phyloP scores from a whole-genome alignment of 2,113 vertebrate species.

The Galbula dea region DNA sequence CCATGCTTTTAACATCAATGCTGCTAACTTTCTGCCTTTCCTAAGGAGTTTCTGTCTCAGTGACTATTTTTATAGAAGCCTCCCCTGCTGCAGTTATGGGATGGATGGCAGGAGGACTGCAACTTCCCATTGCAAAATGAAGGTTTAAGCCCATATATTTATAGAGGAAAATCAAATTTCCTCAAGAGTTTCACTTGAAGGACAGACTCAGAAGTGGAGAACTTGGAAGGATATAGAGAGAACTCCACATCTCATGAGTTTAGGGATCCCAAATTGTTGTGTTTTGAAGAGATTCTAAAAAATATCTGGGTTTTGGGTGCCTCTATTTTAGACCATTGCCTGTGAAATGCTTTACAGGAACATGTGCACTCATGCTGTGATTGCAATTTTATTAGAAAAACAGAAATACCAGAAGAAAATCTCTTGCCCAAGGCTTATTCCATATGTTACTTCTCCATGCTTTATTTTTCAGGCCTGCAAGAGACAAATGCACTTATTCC shows the following conservation, averaged over 20 bases:
- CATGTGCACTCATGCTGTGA: background rate
- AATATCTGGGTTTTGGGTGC: background rate
- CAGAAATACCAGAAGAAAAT: constrained; percentile 34
- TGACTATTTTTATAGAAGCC: background rate
- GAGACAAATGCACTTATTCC: constrained; percentile 50
- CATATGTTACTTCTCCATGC: constrained; percentile 38
- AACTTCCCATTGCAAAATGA: background rate
- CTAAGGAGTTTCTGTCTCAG: background rate
- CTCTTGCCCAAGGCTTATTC: constrained; percentile 37
- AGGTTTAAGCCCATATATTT: background rate
- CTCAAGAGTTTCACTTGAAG: background rate
- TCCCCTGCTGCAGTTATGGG: background rate
- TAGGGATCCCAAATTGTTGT: background rate
- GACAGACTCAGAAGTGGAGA: background rate
- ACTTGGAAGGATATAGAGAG: background rate
- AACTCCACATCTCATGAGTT: no score
- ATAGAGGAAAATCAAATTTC: background rate
- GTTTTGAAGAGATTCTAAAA: background rate
- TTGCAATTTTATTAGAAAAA: constrained; percentile 22
- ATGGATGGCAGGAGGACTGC: background rate
- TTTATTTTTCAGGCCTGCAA: constrained; percentile 58
- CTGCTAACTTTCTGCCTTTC: background rate
- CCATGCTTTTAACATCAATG: background rate
- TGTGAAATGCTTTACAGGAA: background rate
- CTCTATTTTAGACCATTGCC: background rate